phyloP scores from a whole-genome alignment of 2,888 invertebrate genomes.

The Stratiomys singularior region DNA sequence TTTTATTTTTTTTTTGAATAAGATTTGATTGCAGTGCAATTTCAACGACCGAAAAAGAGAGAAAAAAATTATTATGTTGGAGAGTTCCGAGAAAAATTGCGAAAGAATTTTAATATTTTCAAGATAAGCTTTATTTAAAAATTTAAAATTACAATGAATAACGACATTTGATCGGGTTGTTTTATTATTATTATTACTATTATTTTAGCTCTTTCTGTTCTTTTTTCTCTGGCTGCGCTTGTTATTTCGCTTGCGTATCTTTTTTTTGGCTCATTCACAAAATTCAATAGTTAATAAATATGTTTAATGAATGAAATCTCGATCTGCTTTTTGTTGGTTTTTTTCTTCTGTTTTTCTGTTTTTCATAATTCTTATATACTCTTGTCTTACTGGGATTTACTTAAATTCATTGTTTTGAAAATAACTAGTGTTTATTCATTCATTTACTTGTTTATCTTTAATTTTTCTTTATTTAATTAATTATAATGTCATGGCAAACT shows the following conservation, averaged over 20 bases:
- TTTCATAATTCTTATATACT: not conserved
- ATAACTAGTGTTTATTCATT: not conserved
- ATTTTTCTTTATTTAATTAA: not conserved
- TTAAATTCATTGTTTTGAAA: conserved; percentile 3
- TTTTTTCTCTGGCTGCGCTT: too few relatives aligned
- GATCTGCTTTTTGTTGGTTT: not conserved
- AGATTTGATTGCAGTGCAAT: too few relatives aligned
- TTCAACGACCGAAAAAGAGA: not conserved
- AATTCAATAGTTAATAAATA: too few relatives aligned
- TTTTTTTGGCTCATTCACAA: too few relatives aligned
- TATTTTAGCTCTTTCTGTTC: too few relatives aligned
- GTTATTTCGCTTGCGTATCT: too few relatives aligned
- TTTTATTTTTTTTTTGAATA: not conserved
- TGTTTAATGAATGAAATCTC: not conserved
- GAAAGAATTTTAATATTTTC: too few relatives aligned
- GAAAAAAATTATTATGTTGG: conserved; percentile 1
- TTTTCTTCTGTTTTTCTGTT: not conserved
- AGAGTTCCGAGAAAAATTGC: not conserved
- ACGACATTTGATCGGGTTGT: too few relatives aligned
- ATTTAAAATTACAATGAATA: too few relatives aligned
- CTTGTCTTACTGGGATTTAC: not conserved
- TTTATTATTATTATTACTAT: too few relatives aligned
- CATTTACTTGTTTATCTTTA: not conserved
- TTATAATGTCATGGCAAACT: conserved; percentile 26
- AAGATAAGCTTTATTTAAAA: too few relatives aligned